phyloP scores from a whole-genome alignment of 1,140 invertebrate species.

The Neelides sp. region DNA sequence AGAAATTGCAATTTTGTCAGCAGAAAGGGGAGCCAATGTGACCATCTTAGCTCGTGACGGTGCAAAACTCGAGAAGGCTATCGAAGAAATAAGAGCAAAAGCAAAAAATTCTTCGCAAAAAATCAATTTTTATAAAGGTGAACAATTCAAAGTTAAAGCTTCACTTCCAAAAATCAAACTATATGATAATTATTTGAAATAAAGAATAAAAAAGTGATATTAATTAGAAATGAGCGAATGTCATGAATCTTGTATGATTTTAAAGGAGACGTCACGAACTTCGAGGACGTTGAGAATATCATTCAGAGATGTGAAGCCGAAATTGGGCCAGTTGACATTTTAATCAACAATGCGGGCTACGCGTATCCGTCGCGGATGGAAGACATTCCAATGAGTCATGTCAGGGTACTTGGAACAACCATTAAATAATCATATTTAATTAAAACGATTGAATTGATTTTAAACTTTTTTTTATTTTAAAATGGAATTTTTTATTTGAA shows the following conservation, averaged over 20 bases:
- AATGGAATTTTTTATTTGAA: neutral
- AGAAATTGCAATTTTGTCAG: conserved; percentile 60
- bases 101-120: conserved; percentile 43
- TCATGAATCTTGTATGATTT: conserved; percentile 10
- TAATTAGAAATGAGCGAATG: neutral
- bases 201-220: too few relatives aligned
- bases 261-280: conserved; percentile 56
- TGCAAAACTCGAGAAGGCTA: conserved; percentile 49
- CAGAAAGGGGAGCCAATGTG: conserved; percentile 66
- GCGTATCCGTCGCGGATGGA: conserved; percentile 64
- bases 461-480: neutral
- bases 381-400: conserved; percentile 55
- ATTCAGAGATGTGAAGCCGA: conserved; percentile 48
- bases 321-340: conserved; percentile 66
- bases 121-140: conserved; percentile 49
- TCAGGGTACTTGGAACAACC: conserved; percentile 53
- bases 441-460: neutral
- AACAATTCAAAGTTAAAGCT: conserved; percentile 2
- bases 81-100: conserved; percentile 44
- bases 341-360: conserved; percentile 82
- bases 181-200: too few relatives aligned
- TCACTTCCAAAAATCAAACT: neutral
- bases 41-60: conserved; percentile 75
- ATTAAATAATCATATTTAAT: too few relatives aligned
- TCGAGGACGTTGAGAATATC: conserved; percentile 47